Evolutionary conservation across 2,888 invertebrate genomes (phyloP).

Genomic region (Chrysolina haemoptera): DNA sequence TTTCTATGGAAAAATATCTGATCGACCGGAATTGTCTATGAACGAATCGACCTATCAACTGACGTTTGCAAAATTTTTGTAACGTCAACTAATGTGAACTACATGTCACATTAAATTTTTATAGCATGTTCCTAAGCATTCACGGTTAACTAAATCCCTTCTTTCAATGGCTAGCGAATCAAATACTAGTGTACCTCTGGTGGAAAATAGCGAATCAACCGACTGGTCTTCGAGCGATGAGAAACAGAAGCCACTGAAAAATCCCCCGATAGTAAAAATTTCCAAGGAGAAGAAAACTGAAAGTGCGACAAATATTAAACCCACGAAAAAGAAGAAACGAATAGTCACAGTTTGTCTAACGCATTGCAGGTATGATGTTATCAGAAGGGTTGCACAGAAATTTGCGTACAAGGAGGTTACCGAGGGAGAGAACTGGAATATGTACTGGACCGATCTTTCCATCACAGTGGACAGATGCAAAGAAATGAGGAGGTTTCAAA

Average conservation of each 20-base stretch:
- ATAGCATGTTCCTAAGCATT: slow-evolving; percentile 35
- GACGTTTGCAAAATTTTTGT: slow-evolving; percentile 34
- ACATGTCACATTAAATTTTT: slow-evolving; percentile 41
- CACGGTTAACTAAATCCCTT: slow-evolving; percentile 26
- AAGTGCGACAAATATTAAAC: slow-evolving; percentile 35
- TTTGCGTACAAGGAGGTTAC: slow-evolving; percentile 84
- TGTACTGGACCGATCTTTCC: slow-evolving; percentile 92
- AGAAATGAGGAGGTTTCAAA: slow-evolving; percentile 93
- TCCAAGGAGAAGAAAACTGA: slow-evolving; percentile 44
- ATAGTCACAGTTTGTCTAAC: slow-evolving; percentile 77
- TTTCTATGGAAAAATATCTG: background rate
- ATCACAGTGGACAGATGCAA: slow-evolving; percentile 90
- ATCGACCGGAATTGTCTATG: background rate
- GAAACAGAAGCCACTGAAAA: slow-evolving; percentile 39
- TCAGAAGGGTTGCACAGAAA: slow-evolving; percentile 79
- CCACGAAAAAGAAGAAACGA: slow-evolving; percentile 52
- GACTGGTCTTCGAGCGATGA: slow-evolving; percentile 59
- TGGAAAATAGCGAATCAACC: slow-evolving; percentile 56
- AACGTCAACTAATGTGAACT: slow-evolving; percentile 39
- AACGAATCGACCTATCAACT: slow-evolving; percentile 10
- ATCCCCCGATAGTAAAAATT: slow-evolving; percentile 34
- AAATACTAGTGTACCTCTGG: slow-evolving; percentile 53
- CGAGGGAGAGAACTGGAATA: slow-evolving; percentile 89
- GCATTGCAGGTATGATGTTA: slow-evolving; percentile 83
- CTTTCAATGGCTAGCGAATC: slow-evolving; percentile 58